Evolutionary conservation across 2,797 vertebrate species (phyloP).

Genomic region (Sylvia borin): DNA sequence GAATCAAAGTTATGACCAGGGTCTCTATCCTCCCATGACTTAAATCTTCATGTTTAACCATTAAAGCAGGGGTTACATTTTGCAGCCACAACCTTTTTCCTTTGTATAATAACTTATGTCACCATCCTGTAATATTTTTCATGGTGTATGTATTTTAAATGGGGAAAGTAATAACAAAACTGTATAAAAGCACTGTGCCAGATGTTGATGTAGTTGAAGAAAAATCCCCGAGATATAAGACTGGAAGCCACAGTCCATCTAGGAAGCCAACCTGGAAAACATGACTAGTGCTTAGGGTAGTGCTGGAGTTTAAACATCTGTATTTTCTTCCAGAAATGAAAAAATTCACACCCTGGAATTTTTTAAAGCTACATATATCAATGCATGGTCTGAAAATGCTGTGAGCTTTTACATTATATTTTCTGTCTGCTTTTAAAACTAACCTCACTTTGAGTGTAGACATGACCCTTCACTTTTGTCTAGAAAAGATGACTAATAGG

Average conservation of each 20-base stretch:
- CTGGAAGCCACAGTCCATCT: conserved; percentile 16
- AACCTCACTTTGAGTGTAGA: neutral
- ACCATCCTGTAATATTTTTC: neutral
- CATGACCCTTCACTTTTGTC: conserved; percentile 17
- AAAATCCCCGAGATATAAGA: conserved; percentile 16
- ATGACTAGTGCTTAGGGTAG: conserved; percentile 7
- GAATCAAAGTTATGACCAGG: neutral
- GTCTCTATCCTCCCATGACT: neutral
- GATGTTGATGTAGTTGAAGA: conserved; percentile 26
- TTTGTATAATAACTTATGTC: neutral
- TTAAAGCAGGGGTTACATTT: neutral
- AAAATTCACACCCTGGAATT: neutral
- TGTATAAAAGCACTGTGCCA: neutral
- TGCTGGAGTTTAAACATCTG: neutral
- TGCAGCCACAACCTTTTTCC: neutral
- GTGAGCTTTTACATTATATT: neutral
- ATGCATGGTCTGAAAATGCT: neutral
- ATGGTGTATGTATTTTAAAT: neutral
- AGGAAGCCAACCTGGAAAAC: conserved; percentile 59
- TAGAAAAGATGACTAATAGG: conserved; percentile 35
- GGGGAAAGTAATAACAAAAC: neutral
- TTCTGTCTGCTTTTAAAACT: conserved; percentile 38
- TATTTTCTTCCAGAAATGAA: conserved; percentile 19
- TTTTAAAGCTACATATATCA: conserved; percentile 26
- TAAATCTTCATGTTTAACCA: neutral